Conservation (phyloP, 2,888 invertebrate species). For the Cheilosia urbana region DNA sequence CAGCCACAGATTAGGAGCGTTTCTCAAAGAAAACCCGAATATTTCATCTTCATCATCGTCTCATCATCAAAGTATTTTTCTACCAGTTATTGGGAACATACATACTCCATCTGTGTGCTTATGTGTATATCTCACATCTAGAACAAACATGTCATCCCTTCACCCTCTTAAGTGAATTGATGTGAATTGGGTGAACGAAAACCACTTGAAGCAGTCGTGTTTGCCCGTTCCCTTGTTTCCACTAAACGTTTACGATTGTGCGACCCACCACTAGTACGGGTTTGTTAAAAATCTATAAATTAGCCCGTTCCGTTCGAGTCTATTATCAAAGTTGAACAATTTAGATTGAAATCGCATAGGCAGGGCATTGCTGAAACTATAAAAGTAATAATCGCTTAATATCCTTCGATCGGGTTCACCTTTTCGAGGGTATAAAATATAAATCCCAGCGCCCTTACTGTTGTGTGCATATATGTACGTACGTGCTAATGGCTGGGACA, state of each 20-base stretch:
- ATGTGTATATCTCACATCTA: conserved; percentile 59
- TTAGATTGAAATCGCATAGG: conserved; percentile 60
- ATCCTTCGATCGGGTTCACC: conserved; percentile 63
- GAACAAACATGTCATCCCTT: conserved; percentile 74
- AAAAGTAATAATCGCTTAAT: conserved; percentile 71
- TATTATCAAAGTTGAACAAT: conserved; percentile 64
- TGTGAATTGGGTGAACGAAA: conserved; percentile 65
- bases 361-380: conserved; percentile 55
- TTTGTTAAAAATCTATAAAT: conserved; percentile 70
- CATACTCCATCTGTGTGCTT: conserved; percentile 26
- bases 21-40: conserved; percentile 56
- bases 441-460: background rate
- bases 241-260: conserved; percentile 17
- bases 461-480: background rate
- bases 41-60: conserved; percentile 22
- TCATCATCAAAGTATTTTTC: background rate
- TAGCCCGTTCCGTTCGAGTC: conserved; percentile 30
- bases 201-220: conserved; percentile 61
- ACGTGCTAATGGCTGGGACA: conserved; percentile 70
- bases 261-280: conserved; percentile 30
- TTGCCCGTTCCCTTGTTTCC: conserved; percentile 27
- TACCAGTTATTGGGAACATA: conserved; percentile 41
- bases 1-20: conserved; percentile 52
- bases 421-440: conserved; percentile 28
- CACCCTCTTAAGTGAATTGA: conserved; percentile 63